phyloP scores from a whole-genome alignment of 2,888 invertebrate species.

The Venustoraphidia nigricollis region DNA sequence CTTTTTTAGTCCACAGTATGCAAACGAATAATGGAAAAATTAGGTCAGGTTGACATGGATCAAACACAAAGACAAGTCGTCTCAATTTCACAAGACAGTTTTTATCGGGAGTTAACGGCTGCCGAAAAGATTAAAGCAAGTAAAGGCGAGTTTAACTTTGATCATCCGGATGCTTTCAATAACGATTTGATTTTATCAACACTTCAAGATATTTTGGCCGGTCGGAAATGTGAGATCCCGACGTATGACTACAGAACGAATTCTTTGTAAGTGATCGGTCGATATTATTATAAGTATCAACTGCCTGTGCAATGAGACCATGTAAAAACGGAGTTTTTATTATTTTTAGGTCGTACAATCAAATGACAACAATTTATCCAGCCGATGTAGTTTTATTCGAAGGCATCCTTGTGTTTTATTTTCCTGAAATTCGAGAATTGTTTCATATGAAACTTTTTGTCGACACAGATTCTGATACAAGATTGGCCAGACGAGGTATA shows the following conservation, averaged over 20 bases:
- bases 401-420: slow-evolving; percentile 96
- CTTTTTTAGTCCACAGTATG: slow-evolving; percentile 84
- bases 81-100: slow-evolving; percentile 92
- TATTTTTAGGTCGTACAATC: slow-evolving; percentile 37
- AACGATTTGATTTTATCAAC: slow-evolving; percentile 70
- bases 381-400: slow-evolving; percentile 96
- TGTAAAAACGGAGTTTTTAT: neutral
- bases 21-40: slow-evolving; percentile 88
- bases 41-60: slow-evolving; percentile 85
- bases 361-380: slow-evolving; percentile 71
- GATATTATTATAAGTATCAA: neutral
- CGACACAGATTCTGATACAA: slow-evolving; percentile 96
- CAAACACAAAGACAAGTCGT: slow-evolving; percentile 80
- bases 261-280: slow-evolving; percentile 51
- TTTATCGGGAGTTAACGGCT: slow-evolving; percentile 75
- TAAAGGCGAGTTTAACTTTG: slow-evolving; percentile 91
- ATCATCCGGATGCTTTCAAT: slow-evolving; percentile 97
- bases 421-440: slow-evolving; percentile 81
- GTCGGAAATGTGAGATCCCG: slow-evolving; percentile 79
- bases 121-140: slow-evolving; percentile 71
- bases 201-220: slow-evolving; percentile 66
- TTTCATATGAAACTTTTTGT: slow-evolving; percentile 99
- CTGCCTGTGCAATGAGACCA: too few relatives aligned
- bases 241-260: slow-evolving; percentile 88
- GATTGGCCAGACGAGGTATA: slow-evolving; percentile 85